These are phyloP conservation scores for Hydropotes inermis DNA, from an alignment of 2,113 vertebrate species.

Conservation along the genomic window DNA sequence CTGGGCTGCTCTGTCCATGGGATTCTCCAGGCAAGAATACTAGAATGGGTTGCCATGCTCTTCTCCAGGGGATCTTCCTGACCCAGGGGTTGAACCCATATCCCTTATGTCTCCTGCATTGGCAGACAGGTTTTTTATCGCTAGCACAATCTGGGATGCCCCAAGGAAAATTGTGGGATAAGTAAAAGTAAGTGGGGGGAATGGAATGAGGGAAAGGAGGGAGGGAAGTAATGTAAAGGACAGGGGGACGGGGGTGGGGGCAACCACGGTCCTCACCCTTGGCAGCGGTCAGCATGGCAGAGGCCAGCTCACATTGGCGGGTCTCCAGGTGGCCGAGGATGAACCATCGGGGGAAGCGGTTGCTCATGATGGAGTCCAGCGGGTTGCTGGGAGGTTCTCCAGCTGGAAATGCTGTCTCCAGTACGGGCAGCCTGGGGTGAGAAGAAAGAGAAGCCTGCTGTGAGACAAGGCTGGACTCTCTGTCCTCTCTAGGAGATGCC, in stretches of 20 bases:
- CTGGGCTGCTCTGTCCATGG: neutral
- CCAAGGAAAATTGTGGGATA: neutral
- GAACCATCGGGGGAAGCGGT: slow-evolving; percentile 80
- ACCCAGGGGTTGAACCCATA: neutral
- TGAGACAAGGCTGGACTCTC: neutral
- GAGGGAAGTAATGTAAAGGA: neutral
- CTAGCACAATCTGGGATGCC: neutral
- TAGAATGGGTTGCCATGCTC: neutral
- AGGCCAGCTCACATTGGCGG: slow-evolving; percentile 81
- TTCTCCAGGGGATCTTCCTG: neutral
- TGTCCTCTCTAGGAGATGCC: neutral
- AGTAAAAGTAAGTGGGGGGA: neutral
- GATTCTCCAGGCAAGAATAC: neutral
- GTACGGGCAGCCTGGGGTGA: slow-evolving; percentile 73
- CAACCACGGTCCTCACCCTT: slow-evolving; percentile 68
- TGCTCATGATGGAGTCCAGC: slow-evolving; percentile 73
- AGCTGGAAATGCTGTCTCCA: slow-evolving; percentile 69
- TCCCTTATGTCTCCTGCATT: neutral
- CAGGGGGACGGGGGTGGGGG: neutral
- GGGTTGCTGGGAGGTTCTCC: slow-evolving; percentile 68
- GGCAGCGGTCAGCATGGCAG: slow-evolving; percentile 77
- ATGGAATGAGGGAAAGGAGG: neutral
- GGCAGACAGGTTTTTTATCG: neutral
- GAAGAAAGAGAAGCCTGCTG: neutral
- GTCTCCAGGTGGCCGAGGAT: slow-evolving; percentile 81